Base-by-base conservation (phyloP, 1,140 invertebrate genomes). In the Penaeus chinensis region DNA sequence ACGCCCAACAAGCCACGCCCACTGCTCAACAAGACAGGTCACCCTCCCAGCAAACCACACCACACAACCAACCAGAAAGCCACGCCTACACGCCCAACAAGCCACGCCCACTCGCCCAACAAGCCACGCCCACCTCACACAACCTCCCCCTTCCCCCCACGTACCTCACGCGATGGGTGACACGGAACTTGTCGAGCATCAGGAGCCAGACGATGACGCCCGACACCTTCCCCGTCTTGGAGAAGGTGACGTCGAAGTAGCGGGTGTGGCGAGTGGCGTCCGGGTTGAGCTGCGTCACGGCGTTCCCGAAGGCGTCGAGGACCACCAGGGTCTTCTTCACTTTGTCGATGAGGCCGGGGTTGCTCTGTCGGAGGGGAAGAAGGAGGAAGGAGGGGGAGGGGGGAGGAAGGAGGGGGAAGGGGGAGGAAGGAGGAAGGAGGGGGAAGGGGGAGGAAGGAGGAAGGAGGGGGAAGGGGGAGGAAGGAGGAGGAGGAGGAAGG, bases 201-300 rank as follows among this genome's bases (percentile, higher is more conserved):
- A 97, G 96, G 78, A 97, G 92, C 93, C 95, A 96, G 90, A 98
- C 96, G 91, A 97, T 95, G 1, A 95, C 97, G 42, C 96, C 95
- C 90, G 96, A 96, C 84, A 96, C 93, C 94, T 97, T 97, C 24
- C 96, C 96, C 27, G 95, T 96, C 89, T 94, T 94, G 22, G 96
- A 96, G 91, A 96, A 98, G 16, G 96, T 97, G 85, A 97, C 93
- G 91, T 97, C 96, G 10, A 96, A 94, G 92, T 97, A 96, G 82
- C 97, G 93, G 27, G 97, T 94, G 92, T 96, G 96, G 91, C 97
- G 94, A 5, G 97, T 98, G 1, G 97, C 96, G 92, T 97, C 95
- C 16, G 94, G 93, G 92, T 98, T 98, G n/a, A 96, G 93, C 2
- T 95, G 95, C 0, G 97, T 98, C 16, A 95, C 95, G 4, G 97